phyloP scores from a whole-genome alignment of 2,113 vertebrate genomes.

The Peromyscus californicus region DNA sequence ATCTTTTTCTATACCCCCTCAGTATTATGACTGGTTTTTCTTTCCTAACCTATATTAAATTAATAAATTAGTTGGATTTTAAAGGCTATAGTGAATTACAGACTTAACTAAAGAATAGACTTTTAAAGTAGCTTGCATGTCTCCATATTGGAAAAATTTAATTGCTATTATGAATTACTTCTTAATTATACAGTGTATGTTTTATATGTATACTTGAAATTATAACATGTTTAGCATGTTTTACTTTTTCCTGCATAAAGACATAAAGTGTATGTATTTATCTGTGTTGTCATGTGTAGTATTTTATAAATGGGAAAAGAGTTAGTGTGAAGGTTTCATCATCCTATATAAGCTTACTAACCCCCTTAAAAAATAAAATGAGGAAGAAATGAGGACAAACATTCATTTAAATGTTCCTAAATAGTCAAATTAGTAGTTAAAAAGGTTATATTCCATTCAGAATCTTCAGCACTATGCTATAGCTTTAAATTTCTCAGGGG shows the following conservation, averaged over 20 bases:
- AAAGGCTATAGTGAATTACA: conserved; percentile 57
- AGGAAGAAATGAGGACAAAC: conserved; percentile 16
- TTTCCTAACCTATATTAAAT: conserved; percentile 58
- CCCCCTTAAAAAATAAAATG: conserved; percentile 6
- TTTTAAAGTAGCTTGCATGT: conserved; percentile 59
- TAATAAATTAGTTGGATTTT: conserved; percentile 66
- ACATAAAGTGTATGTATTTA: background rate
- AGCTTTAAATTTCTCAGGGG: background rate
- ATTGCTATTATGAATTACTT: conserved; percentile 70
- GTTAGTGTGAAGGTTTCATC: background rate
- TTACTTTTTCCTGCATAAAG: background rate
- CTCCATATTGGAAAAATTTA: conserved; percentile 66
- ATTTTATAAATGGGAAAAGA: conserved; percentile 49
- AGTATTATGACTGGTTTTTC: conserved; percentile 59
- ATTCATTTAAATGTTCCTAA: conserved; percentile 5
- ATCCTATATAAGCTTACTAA: conserved; percentile 22
- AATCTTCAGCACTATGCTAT: conserved; percentile 22
- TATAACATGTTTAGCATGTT: conserved; percentile 47
- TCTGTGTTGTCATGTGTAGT: background rate
- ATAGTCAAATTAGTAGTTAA: conserved; percentile 26
- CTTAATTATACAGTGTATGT: conserved; percentile 65
- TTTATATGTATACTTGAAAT: conserved; percentile 60
- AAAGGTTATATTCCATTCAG: conserved; percentile 2
- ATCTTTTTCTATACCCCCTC: conserved; percentile 42
- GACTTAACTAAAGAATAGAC: conserved; percentile 65